Evolutionary conservation across 92 coral and sea anemone genomes (phyloP).

Genomic region (Phenganax marumi): DNA sequence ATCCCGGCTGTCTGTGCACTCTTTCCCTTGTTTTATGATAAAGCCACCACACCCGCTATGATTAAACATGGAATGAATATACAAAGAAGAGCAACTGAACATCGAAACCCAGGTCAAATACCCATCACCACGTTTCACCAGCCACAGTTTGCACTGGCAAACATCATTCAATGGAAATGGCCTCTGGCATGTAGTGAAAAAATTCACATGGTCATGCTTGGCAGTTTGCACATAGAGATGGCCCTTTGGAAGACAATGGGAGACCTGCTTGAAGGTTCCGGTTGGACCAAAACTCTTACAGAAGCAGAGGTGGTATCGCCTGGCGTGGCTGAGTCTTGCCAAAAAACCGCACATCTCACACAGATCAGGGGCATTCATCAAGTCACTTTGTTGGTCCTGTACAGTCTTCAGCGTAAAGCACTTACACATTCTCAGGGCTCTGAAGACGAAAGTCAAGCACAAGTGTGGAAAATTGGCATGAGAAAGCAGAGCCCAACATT

Average conservation of each 20-base stretch:
- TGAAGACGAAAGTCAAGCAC: background rate
- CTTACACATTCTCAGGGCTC: slow-evolving; percentile 20
- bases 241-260: background rate
- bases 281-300: no score
- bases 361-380: background rate
- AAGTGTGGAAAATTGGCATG: slow-evolving; percentile 29
- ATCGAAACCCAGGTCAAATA: slow-evolving; percentile 57
- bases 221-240: background rate
- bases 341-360: background rate
- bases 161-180: no score
- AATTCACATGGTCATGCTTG: background rate
- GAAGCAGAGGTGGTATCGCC: background rate
- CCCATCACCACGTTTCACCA: slow-evolving; percentile 51
- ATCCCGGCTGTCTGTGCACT: slow-evolving; percentile 47
- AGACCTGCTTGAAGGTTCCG: background rate
- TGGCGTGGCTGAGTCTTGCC: background rate
- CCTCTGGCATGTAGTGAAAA: no score
- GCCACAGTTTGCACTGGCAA: no score
- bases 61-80: slow-evolving; percentile 60
- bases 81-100: slow-evolving; percentile 1
- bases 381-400: background rate
- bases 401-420: background rate
- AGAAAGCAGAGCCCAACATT: slow-evolving; percentile 50
- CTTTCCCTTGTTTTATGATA: slow-evolving; percentile 60
- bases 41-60: slow-evolving; percentile 62